A percentile compares a stretch with the other conserved stretches of the same genome.
Evolutionary conservation across 1,140 invertebrate species (phyloP).

Genomic region (Drosophila tani): DNA sequence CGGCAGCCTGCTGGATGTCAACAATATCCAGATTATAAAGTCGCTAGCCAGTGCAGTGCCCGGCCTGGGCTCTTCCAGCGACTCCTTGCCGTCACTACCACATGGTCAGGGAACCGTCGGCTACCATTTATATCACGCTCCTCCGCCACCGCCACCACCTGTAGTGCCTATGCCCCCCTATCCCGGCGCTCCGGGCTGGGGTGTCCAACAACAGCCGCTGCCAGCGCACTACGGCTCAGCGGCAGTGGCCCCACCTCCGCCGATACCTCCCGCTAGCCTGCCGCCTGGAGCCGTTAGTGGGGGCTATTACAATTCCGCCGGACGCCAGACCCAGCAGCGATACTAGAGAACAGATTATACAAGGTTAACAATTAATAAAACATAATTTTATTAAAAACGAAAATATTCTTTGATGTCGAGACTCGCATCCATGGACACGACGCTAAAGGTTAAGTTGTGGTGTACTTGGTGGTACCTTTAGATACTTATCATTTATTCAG

Average conservation of each 20-base stretch:
- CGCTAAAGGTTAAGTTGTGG: neutral
- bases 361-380: constrained; percentile 68
- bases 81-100: neutral
- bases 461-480: constrained; percentile 24
- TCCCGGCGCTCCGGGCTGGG: constrained; percentile 39
- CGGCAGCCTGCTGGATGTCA: constrained; percentile 47
- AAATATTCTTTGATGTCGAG: constrained; percentile 35
- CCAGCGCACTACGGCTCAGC: constrained; percentile 57
- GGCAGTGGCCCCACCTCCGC: constrained; percentile 53
- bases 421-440: neutral
- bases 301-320: constrained; percentile 59
- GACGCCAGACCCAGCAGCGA: constrained; percentile 58
- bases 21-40: constrained; percentile 68
- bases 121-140: constrained; percentile 69
- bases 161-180: constrained; percentile 63
- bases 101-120: constrained; percentile 36
- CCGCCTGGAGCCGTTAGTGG: constrained; percentile 23
- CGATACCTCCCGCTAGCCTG: constrained; percentile 59
- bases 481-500: constrained; percentile 63
- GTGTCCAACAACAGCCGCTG: constrained; percentile 57
- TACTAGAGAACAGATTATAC: constrained; percentile 50
- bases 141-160: constrained; percentile 73
- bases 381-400: constrained; percentile 75
- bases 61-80: constrained; percentile 48
- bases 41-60: constrained; percentile 53